phyloP scores from a whole-genome alignment of 2,113 vertebrate genomes.

The Noturus placidus region DNA sequence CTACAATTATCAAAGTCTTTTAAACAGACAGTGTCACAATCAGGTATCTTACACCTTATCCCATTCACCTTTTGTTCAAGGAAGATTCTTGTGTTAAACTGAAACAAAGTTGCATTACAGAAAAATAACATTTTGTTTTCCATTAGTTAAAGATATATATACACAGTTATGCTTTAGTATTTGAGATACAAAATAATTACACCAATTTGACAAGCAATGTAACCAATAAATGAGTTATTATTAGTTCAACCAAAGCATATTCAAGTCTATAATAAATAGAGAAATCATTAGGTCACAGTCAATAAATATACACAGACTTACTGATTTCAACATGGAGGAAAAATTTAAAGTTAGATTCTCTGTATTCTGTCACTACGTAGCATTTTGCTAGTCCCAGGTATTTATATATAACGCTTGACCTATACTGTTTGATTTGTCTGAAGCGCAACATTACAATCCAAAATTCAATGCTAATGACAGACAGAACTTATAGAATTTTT shows the following conservation, averaged over 20 bases:
- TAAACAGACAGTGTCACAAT: neutral
- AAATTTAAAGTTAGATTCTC: neutral
- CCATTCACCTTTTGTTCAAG: neutral
- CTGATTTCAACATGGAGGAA: neutral
- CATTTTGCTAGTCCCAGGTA: neutral
- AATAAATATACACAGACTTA: neutral
- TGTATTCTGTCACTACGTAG: neutral
- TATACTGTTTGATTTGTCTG: neutral
- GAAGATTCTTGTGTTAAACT: neutral
- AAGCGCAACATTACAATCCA: neutral
- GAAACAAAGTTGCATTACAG: neutral
- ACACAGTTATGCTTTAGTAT: neutral
- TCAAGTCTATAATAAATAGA: conserved; percentile 5
- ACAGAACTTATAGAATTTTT: neutral
- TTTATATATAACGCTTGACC: neutral
- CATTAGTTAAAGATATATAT: neutral
- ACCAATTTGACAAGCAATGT: neutral
- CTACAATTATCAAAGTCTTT: neutral
- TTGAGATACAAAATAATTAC: neutral
- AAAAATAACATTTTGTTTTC: neutral
- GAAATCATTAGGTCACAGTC: neutral
- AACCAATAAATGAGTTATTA: neutral
- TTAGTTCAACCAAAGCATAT: neutral
- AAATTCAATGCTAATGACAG: neutral
- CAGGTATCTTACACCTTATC: neutral